Evolutionary conservation across 2,113 vertebrate genomes (phyloP).

Genomic region (Lepidothrix coronata): DNA sequence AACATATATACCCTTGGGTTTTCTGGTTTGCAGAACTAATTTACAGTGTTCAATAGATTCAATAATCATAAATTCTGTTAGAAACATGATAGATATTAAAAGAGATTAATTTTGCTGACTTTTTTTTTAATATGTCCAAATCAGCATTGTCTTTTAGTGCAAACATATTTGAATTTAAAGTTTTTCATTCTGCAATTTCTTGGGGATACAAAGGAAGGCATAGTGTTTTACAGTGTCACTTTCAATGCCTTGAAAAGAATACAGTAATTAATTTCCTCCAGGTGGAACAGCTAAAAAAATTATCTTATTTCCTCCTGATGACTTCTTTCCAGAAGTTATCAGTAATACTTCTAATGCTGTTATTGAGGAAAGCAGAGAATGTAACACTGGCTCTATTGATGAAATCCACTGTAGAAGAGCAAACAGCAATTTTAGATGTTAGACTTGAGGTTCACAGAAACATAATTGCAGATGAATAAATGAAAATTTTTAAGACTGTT

Average conservation of each 20-base stretch:
- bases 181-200: neutral
- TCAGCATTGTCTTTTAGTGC: neutral
- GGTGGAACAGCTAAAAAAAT: neutral
- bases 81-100: neutral
- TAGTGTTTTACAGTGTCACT: neutral
- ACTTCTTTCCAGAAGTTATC: neutral
- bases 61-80: neutral
- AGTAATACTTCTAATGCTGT: neutral
- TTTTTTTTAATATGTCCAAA: neutral
- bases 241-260: neutral
- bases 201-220: neutral
- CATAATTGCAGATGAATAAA: neutral
- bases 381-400: neutral
- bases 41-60: neutral
- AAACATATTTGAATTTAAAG: neutral
- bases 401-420: neutral
- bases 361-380: neutral
- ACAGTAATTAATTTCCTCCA: neutral
- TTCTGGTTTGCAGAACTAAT: neutral
- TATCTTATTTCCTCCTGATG: neutral
- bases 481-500: neutral
- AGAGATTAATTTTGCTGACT: neutral
- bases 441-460: neutral
- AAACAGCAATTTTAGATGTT: neutral
- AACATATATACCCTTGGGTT: neutral